Conservation (phyloP, 1,140 invertebrate genomes). For the Cydia splendana region DNA sequence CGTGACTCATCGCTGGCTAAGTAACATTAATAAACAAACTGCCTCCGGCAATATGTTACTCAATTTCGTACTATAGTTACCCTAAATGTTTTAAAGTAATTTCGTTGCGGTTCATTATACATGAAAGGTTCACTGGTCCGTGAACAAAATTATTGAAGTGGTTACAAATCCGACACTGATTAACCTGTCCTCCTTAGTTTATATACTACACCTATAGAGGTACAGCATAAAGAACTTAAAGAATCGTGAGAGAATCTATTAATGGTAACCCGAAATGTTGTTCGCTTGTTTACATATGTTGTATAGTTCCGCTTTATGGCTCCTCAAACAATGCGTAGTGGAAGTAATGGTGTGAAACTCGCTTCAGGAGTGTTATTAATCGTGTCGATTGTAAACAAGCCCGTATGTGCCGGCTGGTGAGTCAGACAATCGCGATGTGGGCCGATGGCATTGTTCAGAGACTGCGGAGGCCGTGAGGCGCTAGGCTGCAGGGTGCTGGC, state of each 20-base stretch:
- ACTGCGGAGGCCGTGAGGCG: constrained; percentile 34
- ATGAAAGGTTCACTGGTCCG: constrained; percentile 53
- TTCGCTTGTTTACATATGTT: constrained; percentile 21
- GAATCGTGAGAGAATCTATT: constrained; percentile 9
- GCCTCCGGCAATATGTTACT: constrained; percentile 34
- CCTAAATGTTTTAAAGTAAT: constrained; percentile 47
- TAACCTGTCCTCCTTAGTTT: constrained; percentile 37
- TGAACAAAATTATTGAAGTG: constrained; percentile 49
- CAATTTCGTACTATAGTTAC: constrained; percentile 49
- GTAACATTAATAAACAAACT: constrained; percentile 31
- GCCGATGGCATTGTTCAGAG: constrained; percentile 58
- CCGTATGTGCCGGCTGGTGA: constrained; percentile 60
- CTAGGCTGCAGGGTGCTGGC: constrained; percentile 44
- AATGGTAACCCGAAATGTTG: constrained; percentile 1
- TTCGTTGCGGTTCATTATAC: constrained; percentile 50
- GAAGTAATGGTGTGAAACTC: constrained; percentile 42
- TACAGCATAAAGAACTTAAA: background rate
- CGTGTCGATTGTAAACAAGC: constrained; percentile 74
- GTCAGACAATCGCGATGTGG: constrained; percentile 70
- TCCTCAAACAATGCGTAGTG: constrained; percentile 21
- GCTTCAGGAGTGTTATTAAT: constrained; percentile 64
- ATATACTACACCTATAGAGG: background rate
- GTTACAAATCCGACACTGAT: constrained; percentile 64
- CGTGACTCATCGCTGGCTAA: constrained; percentile 38
- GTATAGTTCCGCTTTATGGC: constrained; percentile 11